phyloP scores from a whole-genome alignment of 2,113 vertebrate species.

The Perccottus glenii region DNA sequence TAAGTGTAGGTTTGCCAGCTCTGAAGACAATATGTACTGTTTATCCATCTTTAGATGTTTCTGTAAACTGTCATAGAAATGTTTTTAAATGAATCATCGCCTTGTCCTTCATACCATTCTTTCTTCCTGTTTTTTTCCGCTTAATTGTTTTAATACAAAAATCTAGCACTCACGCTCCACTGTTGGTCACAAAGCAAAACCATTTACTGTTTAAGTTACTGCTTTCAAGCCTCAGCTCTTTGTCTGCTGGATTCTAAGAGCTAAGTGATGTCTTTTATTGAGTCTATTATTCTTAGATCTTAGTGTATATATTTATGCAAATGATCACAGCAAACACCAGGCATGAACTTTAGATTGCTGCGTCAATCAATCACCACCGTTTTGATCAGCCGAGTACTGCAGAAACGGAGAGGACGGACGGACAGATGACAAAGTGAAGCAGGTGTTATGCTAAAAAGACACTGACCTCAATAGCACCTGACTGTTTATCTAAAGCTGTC shows the following conservation, averaged over 20 bases:
- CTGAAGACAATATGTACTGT: no score
- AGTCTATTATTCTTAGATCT: conserved; percentile 48
- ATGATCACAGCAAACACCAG: conserved; percentile 46
- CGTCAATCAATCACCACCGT: conserved; percentile 49
- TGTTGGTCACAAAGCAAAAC: background rate
- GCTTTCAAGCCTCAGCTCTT: conserved; percentile 13
- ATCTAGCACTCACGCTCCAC: background rate
- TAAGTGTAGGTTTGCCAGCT: no score
- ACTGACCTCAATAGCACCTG: conserved; percentile 38
- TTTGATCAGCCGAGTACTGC: conserved; percentile 53
- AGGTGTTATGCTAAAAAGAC: conserved; percentile 33
- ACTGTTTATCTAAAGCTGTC: conserved; percentile 58
- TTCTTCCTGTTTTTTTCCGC: no score
- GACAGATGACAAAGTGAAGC: conserved; percentile 30
- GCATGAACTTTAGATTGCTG: conserved; percentile 35
- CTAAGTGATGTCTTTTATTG: conserved; percentile 20
- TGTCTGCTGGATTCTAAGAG: conserved; percentile 21
- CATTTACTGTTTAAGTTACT: conserved; percentile 7
- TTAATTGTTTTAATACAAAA: no score
- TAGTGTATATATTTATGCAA: conserved; percentile 45
- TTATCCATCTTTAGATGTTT: no score
- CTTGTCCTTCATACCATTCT: no score
- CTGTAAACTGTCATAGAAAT: no score
- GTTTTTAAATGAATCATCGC: no score
- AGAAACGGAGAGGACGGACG: background rate